Evolutionary conservation across 2,113 vertebrate genomes (phyloP).

Genomic region (Pangasianodon gigas): DNA sequence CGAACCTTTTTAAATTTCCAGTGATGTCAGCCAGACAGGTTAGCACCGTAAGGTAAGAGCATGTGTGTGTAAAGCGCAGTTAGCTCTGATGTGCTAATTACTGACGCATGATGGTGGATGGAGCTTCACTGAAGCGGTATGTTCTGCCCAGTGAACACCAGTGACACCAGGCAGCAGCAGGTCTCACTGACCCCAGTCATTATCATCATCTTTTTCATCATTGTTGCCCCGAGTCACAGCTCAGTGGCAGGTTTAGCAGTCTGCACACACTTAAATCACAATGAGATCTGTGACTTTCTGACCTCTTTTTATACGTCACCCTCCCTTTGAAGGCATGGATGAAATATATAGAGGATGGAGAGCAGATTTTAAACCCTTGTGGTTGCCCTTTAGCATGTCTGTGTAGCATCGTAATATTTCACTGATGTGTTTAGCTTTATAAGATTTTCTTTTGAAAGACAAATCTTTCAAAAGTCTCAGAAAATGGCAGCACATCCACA

Average conservation of each 20-base stretch:
- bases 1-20: not conserved
- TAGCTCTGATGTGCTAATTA: slow-evolving; percentile 26
- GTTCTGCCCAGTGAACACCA: not conserved
- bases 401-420: not conserved
- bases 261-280: not conserved
- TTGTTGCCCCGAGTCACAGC: slow-evolving; percentile 7
- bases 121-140: not conserved
- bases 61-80: not conserved
- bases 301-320: not conserved
- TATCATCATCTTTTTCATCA: slow-evolving; percentile 30
- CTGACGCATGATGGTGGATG: not conserved
- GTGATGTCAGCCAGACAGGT: slow-evolving; percentile 7
- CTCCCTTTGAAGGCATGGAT: not conserved
- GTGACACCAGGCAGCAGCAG: not conserved
- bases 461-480: not conserved
- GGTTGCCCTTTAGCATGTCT: not conserved
- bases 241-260: not conserved
- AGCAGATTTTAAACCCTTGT: too few relatives aligned
- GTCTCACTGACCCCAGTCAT: slow-evolving; percentile 52
- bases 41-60: too few relatives aligned
- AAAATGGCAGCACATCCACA: not conserved
- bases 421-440: not conserved
- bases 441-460: not conserved
- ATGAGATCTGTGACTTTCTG: not conserved
- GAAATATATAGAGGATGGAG: too few relatives aligned